Evolutionary conservation across 2,113 vertebrate genomes (phyloP).

Genomic region (Cephalopterus ornatus): DNA sequence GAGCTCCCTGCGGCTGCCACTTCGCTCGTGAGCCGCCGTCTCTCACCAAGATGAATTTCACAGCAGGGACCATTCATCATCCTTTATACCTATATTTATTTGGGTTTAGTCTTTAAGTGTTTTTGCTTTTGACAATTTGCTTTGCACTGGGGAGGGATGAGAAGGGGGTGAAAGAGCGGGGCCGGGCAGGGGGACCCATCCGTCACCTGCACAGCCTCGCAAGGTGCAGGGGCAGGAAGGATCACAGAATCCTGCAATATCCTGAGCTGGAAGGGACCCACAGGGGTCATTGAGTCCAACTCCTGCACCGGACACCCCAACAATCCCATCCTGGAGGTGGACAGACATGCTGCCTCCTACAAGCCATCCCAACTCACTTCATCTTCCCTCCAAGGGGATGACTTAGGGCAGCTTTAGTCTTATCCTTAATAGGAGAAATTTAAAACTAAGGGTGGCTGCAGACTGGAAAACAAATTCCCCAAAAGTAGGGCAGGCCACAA

Average conservation of each 20-base stretch:
- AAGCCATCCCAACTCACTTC: not conserved
- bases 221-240: not conserved
- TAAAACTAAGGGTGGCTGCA: not conserved
- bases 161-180: not conserved
- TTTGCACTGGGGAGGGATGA: not conserved
- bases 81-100: not conserved
- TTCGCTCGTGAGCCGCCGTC: not conserved
- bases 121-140: not conserved
- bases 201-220: not conserved
- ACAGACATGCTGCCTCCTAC: not conserved
- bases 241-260: not conserved
- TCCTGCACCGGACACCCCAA: not conserved
- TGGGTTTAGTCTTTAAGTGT: not conserved
- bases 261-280: not conserved
- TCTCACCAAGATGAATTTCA: not conserved
- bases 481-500: not conserved
- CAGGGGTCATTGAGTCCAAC: fast-evolving
- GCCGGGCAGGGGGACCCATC: not conserved
- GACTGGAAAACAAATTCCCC: not conserved
- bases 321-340: not conserved
- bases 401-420: not conserved
- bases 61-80: not conserved
- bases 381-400: not conserved
- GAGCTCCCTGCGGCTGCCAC: not conserved
- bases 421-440: conserved; percentile 21